Base-by-base conservation (phyloP, 2,797 vertebrate genomes). In the Avahi laniger region DNA sequence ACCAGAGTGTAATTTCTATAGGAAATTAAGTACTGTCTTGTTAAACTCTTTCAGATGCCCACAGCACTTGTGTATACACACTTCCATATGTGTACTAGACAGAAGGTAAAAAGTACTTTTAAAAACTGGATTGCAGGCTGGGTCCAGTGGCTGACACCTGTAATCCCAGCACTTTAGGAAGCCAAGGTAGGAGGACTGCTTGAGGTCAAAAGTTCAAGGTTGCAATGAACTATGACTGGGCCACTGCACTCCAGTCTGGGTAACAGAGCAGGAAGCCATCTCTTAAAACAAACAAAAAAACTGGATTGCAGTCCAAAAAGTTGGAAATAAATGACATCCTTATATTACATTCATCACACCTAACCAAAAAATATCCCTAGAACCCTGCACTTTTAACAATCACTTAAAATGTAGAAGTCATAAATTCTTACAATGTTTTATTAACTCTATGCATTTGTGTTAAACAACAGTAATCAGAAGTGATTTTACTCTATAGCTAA, bases 351-450 rank as follows among this genome's bases (percentile, higher is more conserved):
- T 75, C 30, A 52, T 52, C 52, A 82, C 14, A 69, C 18, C 65
- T 83, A 57, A 67, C 69, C 18, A 35, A 73, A 80, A 54, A 59
- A 59, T 18, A 70, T 24, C 52, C 72, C 46, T 63, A 50, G 67
- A 94, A 72, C 7, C 13, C 28, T 41, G 46, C 11, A 92, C 33
- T 79, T 82, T 57, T 20, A 80, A 78, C 15, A 78, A 33, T 0
- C 41, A 33, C 78, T 83, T 93, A 87, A 87, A 65, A 41, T 20
- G 18, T 12, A 78, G 70, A 90, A 88, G 33, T 33, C 43, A 61
- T 52, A 26, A 73, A 43, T 54, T 91, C n/a, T 38, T 54, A 0
- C n/a, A 41, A 11, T 54, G 38, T 9, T 50, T 50, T 15, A 61
- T 65, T 54, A 43, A 48, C 63, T 81, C 43, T 59, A 30, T 54